A percentile compares a stretch with the other conserved stretches of the same genome.
These are phyloP conservation scores for Vespertilio murinus DNA, from an alignment of 2,797 vertebrate genomes.

Conservation along the genomic window DNA sequence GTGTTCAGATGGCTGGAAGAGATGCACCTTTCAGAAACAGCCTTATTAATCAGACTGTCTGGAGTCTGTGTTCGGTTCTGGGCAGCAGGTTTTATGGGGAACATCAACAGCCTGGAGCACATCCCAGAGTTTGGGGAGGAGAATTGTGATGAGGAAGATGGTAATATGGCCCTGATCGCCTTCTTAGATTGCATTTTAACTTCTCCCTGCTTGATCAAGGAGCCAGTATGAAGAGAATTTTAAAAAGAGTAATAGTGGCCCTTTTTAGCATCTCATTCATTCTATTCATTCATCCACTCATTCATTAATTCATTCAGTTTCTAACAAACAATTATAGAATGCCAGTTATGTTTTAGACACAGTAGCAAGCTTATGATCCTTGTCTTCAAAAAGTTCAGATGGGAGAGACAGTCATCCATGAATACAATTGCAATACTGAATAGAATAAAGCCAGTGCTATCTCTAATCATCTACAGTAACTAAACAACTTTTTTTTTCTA, in stretches of 20 bases:
- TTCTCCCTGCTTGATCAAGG: neutral
- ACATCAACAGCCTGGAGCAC: neutral
- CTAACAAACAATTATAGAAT: neutral
- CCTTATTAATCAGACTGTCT: neutral
- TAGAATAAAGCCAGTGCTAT: neutral
- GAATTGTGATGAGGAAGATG: neutral
- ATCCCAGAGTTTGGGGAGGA: neutral
- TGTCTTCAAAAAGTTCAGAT: neutral
- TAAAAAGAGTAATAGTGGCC: neutral
- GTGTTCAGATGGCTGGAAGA: neutral
- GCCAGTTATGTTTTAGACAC: neutral
- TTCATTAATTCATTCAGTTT: neutral
- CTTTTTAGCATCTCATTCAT: neutral
- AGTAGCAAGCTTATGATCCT: neutral
- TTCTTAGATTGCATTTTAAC: neutral
- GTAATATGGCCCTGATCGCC: neutral
- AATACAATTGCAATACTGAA: neutral
- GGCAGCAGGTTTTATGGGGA: conserved; percentile 55
- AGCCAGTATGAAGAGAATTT: neutral
- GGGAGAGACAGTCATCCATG: neutral
- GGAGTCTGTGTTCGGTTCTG: conserved; percentile 19
- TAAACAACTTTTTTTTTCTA: neutral
- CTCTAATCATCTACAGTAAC: neutral
- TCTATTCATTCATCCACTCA: neutral
- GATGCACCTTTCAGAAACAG: neutral